Percentiles rank a stretch among this genome's conserved stretches.
Conservation (phyloP, 64 coral and sea anemone species). For the Anthopleura sola region DNA sequence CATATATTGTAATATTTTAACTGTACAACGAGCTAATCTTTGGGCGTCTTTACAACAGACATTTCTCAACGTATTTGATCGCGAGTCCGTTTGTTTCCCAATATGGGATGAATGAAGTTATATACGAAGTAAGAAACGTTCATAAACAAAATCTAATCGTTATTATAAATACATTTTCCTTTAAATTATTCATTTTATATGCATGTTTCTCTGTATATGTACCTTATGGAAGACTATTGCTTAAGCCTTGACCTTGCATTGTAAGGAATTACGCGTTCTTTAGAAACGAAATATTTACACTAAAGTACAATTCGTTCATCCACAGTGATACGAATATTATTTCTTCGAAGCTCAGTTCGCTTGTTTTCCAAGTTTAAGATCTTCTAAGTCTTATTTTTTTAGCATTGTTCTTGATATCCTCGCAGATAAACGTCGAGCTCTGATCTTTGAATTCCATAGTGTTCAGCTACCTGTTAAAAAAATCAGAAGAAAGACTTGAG, state of each 20-base stretch:
- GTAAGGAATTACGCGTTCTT: neutral
- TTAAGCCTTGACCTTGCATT: neutral
- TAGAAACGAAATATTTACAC: neutral
- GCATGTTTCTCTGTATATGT: neutral
- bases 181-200: neutral
- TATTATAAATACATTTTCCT: conserved; percentile 8
- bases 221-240: neutral
- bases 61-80: neutral
- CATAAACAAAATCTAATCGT: conserved; percentile 13
- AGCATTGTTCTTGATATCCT: conserved; percentile 78
- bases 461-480: conserved; percentile 63
- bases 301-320: neutral
- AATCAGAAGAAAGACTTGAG: neutral
- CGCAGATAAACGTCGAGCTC: conserved; percentile 84
- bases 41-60: neutral
- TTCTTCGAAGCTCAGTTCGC: neutral
- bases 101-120: neutral
- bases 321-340: neutral
- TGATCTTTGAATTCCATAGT: conserved; percentile 90
- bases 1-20: neutral
- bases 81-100: neutral
- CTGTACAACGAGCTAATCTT: neutral
- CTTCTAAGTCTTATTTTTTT: neutral
- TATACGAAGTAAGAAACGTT: neutral
- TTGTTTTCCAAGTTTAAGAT: neutral